A percentile compares a stretch with the other conserved stretches of the same genome.
Evolutionary conservation across 2,888 invertebrate species (phyloP).

Genomic region (Hirtodrosophila cameraria): DNA sequence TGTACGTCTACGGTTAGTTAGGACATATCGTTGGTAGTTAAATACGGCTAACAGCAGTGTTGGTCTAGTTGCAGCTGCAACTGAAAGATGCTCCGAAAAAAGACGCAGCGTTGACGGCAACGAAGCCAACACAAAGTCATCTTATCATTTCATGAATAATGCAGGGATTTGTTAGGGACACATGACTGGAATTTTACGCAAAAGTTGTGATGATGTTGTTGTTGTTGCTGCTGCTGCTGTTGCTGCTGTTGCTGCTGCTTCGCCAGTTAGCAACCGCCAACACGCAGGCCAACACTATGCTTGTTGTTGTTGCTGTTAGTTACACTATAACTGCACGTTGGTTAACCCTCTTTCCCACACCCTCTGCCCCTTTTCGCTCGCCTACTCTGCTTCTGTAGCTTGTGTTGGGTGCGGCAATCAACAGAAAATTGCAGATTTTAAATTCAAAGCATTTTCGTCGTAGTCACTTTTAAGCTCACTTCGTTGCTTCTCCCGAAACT

Average conservation of each 20-base stretch:
- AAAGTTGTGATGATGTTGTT: constrained; percentile 75
- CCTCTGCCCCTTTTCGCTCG: background rate
- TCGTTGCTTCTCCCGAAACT: too few relatives aligned
- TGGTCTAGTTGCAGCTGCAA: constrained; percentile 53
- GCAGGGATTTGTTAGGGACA: constrained; percentile 82
- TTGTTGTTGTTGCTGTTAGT: constrained; percentile 58
- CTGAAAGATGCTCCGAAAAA: constrained; percentile 20
- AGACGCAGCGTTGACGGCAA: constrained; percentile 47
- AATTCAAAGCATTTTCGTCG: constrained; percentile 77
- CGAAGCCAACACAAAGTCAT: constrained; percentile 79
- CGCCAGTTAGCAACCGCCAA: constrained; percentile 64
- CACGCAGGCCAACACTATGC: constrained; percentile 59
- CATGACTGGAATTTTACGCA: constrained; percentile 81
- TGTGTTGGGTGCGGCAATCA: constrained; percentile 70
- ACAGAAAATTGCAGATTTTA: constrained; percentile 81
- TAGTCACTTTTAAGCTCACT: constrained; percentile 64
- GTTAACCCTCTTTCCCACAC: constrained; percentile 10
- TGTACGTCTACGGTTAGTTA: constrained; percentile 32
- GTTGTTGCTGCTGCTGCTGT: constrained; percentile 41
- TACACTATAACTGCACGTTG: constrained; percentile 67
- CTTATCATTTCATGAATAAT: constrained; percentile 82
- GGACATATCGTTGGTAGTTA: constrained; percentile 61
- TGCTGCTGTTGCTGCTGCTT: constrained; percentile 12
- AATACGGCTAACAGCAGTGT: constrained; percentile 54
- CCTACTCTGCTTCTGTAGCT: constrained; percentile 21